These are phyloP conservation scores for Globia sparganii DNA, from an alignment of 2,888 invertebrate genomes.

Conservation along the genomic window DNA sequence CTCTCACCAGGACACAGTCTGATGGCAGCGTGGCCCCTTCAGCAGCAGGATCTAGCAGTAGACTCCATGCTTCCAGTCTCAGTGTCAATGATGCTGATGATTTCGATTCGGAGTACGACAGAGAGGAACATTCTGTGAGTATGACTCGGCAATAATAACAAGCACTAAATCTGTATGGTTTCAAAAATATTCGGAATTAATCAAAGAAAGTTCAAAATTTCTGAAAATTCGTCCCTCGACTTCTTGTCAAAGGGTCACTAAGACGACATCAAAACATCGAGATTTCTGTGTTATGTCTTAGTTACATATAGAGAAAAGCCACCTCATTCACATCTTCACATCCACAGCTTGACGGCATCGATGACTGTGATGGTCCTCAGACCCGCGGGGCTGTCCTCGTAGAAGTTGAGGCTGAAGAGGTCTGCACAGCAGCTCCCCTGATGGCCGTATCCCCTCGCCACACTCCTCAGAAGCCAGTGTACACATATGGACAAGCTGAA, in stretches of 20 bases:
- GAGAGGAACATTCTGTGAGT: constrained; percentile 82
- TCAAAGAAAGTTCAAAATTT: not conserved
- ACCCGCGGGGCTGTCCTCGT: constrained; percentile 94
- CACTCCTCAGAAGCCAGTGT: constrained; percentile 93
- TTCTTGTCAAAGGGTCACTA: not conserved
- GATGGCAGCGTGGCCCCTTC: constrained; percentile 93
- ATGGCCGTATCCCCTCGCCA: constrained; percentile 91
- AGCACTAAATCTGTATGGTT: not conserved
- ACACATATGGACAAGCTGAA: constrained; percentile 92
- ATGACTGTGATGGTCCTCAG: constrained; percentile 82
- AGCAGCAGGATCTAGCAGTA: constrained; percentile 90
- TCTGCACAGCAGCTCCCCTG: constrained; percentile 94
- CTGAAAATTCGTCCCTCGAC: not conserved
- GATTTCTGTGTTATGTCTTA: too few species aligned
- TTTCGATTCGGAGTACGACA: constrained; percentile 90
- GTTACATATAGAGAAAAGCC: too few species aligned
- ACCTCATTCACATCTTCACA: not conserved
- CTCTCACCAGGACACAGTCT: constrained; percentile 93
- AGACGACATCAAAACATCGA: too few species aligned
- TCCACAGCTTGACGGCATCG: constrained; percentile 78
- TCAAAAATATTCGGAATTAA: not conserved
- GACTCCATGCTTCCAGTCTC: constrained; percentile 93
- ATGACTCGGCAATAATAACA: not conserved
- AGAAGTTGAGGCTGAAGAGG: constrained; percentile 95
- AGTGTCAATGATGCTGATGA: constrained; percentile 94